Percentiles rank a stretch among this genome's conserved stretches.
Evolutionary conservation across 2,797 vertebrate species (phyloP).

Genomic region (Manis pentadactyla): DNA sequence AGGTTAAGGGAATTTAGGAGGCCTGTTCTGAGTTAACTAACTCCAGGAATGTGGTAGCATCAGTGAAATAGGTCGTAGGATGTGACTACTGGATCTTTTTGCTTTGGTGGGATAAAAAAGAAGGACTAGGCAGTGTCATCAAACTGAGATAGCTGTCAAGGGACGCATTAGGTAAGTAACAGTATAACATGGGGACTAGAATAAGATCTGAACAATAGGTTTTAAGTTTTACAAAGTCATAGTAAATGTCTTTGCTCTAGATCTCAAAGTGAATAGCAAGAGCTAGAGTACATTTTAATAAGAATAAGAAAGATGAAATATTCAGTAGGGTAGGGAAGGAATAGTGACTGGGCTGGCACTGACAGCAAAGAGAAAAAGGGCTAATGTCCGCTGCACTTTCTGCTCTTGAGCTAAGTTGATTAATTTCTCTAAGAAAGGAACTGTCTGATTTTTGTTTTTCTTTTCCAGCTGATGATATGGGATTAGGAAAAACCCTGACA

Average conservation of each 20-base stretch:
- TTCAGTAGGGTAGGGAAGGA: background rate
- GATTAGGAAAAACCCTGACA: conserved; percentile 96
- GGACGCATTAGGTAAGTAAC: background rate
- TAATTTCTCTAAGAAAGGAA: background rate
- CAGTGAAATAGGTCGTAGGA: background rate
- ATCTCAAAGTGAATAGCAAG: background rate
- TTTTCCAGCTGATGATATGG: conserved; percentile 97
- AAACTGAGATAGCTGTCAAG: background rate
- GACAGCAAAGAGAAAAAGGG: background rate
- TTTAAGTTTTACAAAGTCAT: background rate
- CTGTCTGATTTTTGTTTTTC: conserved; percentile 7
- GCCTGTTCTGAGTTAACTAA: background rate
- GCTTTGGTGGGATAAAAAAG: background rate
- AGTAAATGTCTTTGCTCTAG: background rate
- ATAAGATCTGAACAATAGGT: background rate
- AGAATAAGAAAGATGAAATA: background rate
- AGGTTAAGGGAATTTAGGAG: background rate
- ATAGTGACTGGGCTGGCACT: no score
- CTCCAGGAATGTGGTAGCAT: background rate
- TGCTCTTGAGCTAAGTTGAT: background rate
- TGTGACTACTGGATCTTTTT: background rate
- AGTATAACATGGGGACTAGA: background rate
- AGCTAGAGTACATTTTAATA: background rate
- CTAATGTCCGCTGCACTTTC: background rate
- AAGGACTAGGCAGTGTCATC: background rate